Evolutionary conservation across 2,888 invertebrate genomes (phyloP).

Genomic region (Drosophila atroscutellata): DNA sequence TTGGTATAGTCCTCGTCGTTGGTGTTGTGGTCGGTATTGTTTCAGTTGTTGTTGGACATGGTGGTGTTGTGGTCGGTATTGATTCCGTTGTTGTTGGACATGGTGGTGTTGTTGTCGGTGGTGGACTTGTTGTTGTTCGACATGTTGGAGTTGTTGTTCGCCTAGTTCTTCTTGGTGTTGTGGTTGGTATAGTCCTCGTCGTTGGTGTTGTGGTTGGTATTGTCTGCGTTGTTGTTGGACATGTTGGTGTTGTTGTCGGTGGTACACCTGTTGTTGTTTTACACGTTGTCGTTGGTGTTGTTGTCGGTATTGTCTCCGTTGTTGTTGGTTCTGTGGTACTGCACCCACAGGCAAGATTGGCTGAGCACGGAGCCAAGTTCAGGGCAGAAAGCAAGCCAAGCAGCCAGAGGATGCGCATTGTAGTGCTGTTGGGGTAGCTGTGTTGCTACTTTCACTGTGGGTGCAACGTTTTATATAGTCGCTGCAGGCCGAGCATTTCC

Average conservation of each 20-base stretch:
- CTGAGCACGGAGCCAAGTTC: conserved; percentile 2
- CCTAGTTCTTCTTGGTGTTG: too few relatives aligned
- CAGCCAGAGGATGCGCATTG: conserved; percentile 22
- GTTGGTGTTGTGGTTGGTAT: too few relatives aligned
- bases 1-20: too few relatives aligned
- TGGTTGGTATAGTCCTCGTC: too few relatives aligned
- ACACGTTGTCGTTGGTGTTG: neutral
- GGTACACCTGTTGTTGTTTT: neutral
- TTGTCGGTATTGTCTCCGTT: neutral
- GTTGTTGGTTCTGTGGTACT: neutral
- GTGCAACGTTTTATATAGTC: conserved; percentile 30
- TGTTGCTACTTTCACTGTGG: conserved; percentile 2
- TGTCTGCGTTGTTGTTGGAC: too few relatives aligned
- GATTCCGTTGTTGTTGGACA: too few relatives aligned
- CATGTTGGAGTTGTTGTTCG: too few relatives aligned
- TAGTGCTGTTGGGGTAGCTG: conserved; percentile 4
- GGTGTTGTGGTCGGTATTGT: too few relatives aligned
- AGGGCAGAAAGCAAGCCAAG: conserved; percentile 10
- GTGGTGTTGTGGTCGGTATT: too few relatives aligned
- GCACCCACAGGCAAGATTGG: neutral
- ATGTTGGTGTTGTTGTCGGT: neutral
- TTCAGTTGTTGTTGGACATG: too few relatives aligned
- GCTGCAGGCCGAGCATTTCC: neutral
- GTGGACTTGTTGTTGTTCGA: too few relatives aligned
- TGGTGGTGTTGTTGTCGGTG: too few relatives aligned